Conservation (phyloP, 2,888 invertebrate species). For the Hoplodrina ambigua region DNA sequence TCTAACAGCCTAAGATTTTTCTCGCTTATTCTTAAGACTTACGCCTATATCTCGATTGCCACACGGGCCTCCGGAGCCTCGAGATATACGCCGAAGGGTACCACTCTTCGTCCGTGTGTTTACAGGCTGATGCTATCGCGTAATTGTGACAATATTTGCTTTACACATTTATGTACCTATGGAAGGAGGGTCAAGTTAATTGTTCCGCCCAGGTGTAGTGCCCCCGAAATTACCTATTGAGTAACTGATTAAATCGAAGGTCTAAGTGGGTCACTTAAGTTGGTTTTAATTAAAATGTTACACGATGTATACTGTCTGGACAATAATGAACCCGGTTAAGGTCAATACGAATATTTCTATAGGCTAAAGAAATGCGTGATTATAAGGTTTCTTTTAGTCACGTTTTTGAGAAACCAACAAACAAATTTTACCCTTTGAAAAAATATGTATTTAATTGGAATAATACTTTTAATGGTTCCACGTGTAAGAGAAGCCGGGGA, state of each 20-base stretch:
- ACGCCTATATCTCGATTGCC: conserved; percentile 70
- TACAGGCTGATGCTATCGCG: conserved; percentile 87
- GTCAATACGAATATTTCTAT: conserved; percentile 29
- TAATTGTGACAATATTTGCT: conserved; percentile 90
- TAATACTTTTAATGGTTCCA: conserved; percentile 29
- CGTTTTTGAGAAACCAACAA: conserved; percentile 35
- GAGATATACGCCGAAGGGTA: conserved; percentile 86
- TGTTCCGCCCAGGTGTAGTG: conserved; percentile 72
- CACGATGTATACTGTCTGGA: conserved; percentile 59
- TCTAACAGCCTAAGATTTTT: not conserved
- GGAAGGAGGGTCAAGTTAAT: conserved; percentile 79
- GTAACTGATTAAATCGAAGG: conserved; percentile 78
- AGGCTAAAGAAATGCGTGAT: conserved; percentile 4
- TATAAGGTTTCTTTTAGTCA: conserved; percentile 14
- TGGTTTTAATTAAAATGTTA: conserved; percentile 68
- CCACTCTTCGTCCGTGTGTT: conserved; percentile 82
- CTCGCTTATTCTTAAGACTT: conserved; percentile 67
- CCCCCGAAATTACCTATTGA: conserved; percentile 72
- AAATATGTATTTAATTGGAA: not conserved
- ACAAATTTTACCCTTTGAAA: conserved; percentile 1
- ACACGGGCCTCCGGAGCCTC: conserved; percentile 73
- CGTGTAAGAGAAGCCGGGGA: conserved; percentile 29
- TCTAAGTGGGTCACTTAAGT: conserved; percentile 63
- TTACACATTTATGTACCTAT: conserved; percentile 80
- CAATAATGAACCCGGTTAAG: conserved; percentile 42